Evolutionary conservation across 2,888 invertebrate species (phyloP).

Genomic region (Heliconius erato): DNA sequence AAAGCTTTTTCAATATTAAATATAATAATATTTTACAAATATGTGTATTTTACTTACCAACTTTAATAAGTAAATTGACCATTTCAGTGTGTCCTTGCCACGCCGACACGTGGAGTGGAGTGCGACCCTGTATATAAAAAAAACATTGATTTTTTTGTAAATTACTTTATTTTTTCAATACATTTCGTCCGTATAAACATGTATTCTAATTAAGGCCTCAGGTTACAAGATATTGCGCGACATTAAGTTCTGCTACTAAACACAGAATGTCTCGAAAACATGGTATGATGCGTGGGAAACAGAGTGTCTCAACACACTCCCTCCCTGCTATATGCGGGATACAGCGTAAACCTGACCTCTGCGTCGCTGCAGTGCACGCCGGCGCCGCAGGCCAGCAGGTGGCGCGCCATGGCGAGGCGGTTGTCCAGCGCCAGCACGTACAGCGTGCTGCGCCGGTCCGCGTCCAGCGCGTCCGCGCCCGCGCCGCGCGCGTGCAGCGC

Average conservation of each 20-base stretch:
- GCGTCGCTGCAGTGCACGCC: slow-evolving; percentile 95
- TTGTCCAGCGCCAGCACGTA: slow-evolving; percentile 96
- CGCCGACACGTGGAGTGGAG: slow-evolving; percentile 94
- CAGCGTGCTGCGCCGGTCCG: slow-evolving; percentile 95
- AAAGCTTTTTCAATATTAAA: no score
- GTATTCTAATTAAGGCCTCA: no score
- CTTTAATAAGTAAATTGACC: slow-evolving; percentile 93
- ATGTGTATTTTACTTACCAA: slow-evolving; percentile 79
- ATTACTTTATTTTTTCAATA: no score
- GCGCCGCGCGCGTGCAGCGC: slow-evolving; percentile 90
- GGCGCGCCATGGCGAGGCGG: slow-evolving; percentile 92
- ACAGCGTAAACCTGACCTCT: slow-evolving; percentile 83
- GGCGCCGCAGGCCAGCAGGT: slow-evolving; percentile 91
- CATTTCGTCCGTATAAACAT: no score
- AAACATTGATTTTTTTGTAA: not conserved
- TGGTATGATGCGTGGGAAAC: no score
- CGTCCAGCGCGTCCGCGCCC: slow-evolving; percentile 95
- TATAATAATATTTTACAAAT: not conserved
- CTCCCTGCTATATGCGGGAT: not conserved
- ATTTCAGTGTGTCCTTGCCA: slow-evolving; percentile 98
- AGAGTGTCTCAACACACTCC: no score
- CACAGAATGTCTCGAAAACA: no score
- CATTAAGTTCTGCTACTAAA: no score
- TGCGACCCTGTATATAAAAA: slow-evolving; percentile 88
- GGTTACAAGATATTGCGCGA: no score